Evolutionary conservation across 1,140 invertebrate species (phyloP).

Genomic region (Cecropterus lyciades): DNA sequence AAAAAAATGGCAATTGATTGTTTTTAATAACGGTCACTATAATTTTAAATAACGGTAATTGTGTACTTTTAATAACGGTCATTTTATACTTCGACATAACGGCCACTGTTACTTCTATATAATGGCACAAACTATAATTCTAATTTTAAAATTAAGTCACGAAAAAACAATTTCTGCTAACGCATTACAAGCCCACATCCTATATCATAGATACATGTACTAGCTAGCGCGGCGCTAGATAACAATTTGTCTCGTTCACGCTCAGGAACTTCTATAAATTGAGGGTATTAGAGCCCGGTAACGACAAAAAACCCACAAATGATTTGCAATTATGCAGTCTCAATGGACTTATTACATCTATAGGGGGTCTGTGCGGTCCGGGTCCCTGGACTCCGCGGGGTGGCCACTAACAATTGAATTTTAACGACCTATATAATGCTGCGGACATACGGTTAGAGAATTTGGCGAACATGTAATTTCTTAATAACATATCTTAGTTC

Average conservation of each 20-base stretch:
- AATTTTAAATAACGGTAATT: no score
- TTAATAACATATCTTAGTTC: no score
- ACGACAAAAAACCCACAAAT: slow-evolving; percentile 77
- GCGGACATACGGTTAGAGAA: slow-evolving; percentile 45
- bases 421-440: slow-evolving; percentile 79
- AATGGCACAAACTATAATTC: no score
- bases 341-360: slow-evolving; percentile 79
- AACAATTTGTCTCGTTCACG: slow-evolving; percentile 28
- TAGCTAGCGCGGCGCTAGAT: not conserved
- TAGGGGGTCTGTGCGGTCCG: slow-evolving; percentile 55
- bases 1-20: no score
- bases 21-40: no score
- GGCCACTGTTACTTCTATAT: no score
- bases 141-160: no score
- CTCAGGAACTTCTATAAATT: slow-evolving; percentile 30
- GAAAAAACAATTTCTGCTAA: no score
- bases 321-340: slow-evolving; percentile 81
- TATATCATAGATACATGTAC: no score
- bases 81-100: no score
- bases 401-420: slow-evolving; percentile 80
- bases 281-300: slow-evolving; percentile 29
- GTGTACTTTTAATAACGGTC: no score
- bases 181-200: no score
- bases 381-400: slow-evolving; percentile 46
- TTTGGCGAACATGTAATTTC: slow-evolving; percentile 4